A percentile compares a stretch with the other conserved stretches of the same genome.
These are phyloP conservation scores for Drosophila anomalata DNA, from an alignment of 2,888 invertebrate species.

Conservation along the genomic window DNA sequence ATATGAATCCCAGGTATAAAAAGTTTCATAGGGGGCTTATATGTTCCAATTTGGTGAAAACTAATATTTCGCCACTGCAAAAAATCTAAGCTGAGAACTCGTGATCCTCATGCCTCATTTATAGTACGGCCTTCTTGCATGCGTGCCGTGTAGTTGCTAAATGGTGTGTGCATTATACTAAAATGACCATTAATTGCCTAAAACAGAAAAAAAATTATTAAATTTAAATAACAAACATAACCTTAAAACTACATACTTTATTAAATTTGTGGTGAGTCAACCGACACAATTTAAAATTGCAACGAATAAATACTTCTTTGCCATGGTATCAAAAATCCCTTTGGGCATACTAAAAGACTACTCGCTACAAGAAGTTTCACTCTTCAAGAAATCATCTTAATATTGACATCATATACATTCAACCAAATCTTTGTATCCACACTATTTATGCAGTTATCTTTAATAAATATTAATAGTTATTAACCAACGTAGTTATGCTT, in stretches of 20 bases:
- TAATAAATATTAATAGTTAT: no score
- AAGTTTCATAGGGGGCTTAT: constrained; percentile 85
- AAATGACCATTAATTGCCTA: constrained; percentile 90
- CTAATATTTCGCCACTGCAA: constrained; percentile 86
- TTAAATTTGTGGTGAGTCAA: constrained; percentile 85
- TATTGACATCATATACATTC: no score
- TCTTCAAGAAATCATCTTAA: no score
- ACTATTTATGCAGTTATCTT: no score
- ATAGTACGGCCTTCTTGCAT: constrained; percentile 88
- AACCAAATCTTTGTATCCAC: no score
- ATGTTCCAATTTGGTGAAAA: constrained; percentile 85
- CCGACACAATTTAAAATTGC: no score
- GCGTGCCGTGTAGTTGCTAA: constrained; percentile 85
- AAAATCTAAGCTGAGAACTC: constrained; percentile 87
- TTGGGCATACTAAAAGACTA: no score
- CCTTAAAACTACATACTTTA: constrained; percentile 75
- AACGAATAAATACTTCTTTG: no score
- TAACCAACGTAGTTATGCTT: no score
- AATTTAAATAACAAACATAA: background rate
- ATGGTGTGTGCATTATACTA: constrained; percentile 88
- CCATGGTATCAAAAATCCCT: no score
- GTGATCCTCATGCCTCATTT: constrained; percentile 85
- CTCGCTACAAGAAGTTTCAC: no score
- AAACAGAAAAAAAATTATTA: background rate
- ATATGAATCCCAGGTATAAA: constrained; percentile 42